A percentile compares a stretch with the other conserved stretches of the same genome.
These are phyloP conservation scores for Telmatochromis sp. DNA, from an alignment of 2,113 vertebrate genomes.

Conservation along the genomic window DNA sequence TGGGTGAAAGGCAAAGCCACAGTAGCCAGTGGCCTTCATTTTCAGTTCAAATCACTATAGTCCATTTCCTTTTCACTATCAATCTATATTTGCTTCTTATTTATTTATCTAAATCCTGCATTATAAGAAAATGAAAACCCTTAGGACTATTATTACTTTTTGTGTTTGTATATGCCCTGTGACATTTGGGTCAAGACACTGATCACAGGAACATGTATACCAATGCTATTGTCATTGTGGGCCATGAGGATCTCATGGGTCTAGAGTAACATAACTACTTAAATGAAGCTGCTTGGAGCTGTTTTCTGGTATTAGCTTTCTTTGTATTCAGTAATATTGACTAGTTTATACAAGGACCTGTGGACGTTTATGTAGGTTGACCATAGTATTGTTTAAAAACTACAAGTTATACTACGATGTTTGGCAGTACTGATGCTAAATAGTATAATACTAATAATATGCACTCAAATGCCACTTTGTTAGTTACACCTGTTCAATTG, in stretches of 20 bases:
- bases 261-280: constrained; percentile 44
- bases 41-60: neutral
- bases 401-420: neutral
- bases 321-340: neutral
- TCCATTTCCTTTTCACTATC: neutral
- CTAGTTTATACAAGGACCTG: neutral
- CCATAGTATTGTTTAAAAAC: neutral
- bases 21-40: neutral
- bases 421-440: neutral
- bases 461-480: neutral
- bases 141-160: neutral
- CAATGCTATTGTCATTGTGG: constrained; percentile 23
- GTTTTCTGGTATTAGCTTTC: neutral
- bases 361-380: constrained; percentile 5
- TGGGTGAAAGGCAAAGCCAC: neutral
- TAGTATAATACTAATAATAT: neutral
- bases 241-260: constrained; percentile 48
- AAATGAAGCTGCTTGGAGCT: constrained; percentile 7
- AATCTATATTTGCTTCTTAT: neutral
- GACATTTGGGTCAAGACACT: constrained; percentile 48
- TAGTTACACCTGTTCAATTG: neutral
- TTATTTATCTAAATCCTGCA: neutral
- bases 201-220: constrained; percentile 13
- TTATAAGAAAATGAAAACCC: neutral
- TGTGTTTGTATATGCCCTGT: neutral